Base-by-base conservation (phyloP, 2,113 vertebrate species). In the Sinocyclocheilus maitianheensis region DNA sequence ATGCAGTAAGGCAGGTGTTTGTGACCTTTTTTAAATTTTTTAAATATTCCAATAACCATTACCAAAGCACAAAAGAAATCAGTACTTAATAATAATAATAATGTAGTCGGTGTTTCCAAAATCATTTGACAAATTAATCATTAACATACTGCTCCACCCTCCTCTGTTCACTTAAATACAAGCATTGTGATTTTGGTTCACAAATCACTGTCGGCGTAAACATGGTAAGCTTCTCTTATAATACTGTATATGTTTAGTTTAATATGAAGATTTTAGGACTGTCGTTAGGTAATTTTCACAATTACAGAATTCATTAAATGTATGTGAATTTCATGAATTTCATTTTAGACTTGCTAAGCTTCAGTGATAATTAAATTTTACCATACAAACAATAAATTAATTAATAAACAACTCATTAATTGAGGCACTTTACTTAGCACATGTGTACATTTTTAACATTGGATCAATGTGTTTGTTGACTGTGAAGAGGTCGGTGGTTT, bases 91-190 rank as follows among this genome's bases (percentile, higher is more conserved):
- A 24, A 63, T 24, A 62, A 62, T 34, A 34, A 69, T 18, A 71
- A 71, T 37, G 14, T 69, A 69, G 18, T 69, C 30, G 9, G 3
- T 9, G 3, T 69, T 20, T 69, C 30, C 14, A 34, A 34, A 69
- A 69, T 69, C 5, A 69, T 69, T 69, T 51, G 43, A 24, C 2
- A 76, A 24, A 76, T 76, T 1, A 76, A 24, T 76, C 43, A 51
- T 53, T 77, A 53, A 77, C 30, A 14, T 60, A 1, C 13, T 60
- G 77, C 55, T 22, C 77, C 53, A 13, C 51, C 77, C 53, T 77
- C 77, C 4, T 78, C 51, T 78, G 76, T 78, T 78, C 18, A 78
- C 18, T 58, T 37, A 60, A 78, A 78, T 37, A 37, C 53, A 60
- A 53, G 53, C 9, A 22, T 37, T 58, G 26, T 30, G 75, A 37